phyloP scores from a whole-genome alignment of 2,888 invertebrate species.

The Drosophila sordidula region DNA sequence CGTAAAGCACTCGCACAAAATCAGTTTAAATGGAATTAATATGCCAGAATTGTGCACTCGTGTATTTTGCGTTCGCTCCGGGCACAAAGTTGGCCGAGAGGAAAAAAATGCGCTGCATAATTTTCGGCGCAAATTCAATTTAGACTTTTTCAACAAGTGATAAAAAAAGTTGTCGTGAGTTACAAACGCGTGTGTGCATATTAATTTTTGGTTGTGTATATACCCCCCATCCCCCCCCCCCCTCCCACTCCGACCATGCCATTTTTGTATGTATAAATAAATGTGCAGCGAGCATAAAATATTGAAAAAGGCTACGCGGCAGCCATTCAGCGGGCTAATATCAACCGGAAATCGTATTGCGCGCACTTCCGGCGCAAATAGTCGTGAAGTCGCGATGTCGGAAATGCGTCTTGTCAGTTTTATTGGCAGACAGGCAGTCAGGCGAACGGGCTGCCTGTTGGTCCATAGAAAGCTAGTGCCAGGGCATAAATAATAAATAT shows the following conservation, averaged over 20 bases:
- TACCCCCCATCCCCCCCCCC: not conserved
- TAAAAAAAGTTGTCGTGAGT: slow-evolving; percentile 30
- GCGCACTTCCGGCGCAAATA: slow-evolving; percentile 39
- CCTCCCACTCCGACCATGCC: no score
- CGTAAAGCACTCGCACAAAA: slow-evolving; percentile 43
- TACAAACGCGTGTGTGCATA: slow-evolving; percentile 44
- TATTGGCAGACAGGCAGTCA: slow-evolving; percentile 41
- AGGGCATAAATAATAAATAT: slow-evolving; percentile 73
- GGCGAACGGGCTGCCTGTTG: slow-evolving; percentile 3
- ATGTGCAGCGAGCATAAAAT: slow-evolving; percentile 58
- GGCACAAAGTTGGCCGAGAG: slow-evolving; percentile 15
- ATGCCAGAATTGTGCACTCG: slow-evolving; percentile 53
- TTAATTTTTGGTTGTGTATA: slow-evolving; percentile 41
- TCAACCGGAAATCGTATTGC: slow-evolving; percentile 51
- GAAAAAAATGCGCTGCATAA: slow-evolving; percentile 49
- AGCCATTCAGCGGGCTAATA: slow-evolving; percentile 49
- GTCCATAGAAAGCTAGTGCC: slow-evolving; percentile 27
- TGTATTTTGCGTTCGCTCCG: slow-evolving; percentile 9
- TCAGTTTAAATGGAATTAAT: slow-evolving; percentile 66
- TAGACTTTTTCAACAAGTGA: slow-evolving; percentile 63
- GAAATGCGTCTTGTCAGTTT: slow-evolving; percentile 67
- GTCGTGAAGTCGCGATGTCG: slow-evolving; percentile 21
- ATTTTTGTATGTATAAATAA: slow-evolving; percentile 30
- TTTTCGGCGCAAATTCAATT: slow-evolving; percentile 74
- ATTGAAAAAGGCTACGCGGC: slow-evolving; percentile 27